Conservation (phyloP, 2,888 invertebrate genomes). For the Trypoxylon attenuatum region DNA sequence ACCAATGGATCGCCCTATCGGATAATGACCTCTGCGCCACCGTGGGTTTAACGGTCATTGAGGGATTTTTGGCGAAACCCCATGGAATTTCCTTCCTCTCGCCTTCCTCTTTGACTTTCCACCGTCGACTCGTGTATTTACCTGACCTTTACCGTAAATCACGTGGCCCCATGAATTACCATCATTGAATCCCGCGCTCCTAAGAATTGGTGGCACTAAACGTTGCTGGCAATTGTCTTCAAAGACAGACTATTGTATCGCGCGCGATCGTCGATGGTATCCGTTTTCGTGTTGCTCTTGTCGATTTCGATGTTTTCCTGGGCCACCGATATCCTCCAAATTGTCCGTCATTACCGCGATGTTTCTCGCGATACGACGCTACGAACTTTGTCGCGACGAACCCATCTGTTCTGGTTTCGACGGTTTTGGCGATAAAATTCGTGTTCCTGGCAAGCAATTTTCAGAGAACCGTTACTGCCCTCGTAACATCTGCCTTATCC, state of each 20-base stretch:
- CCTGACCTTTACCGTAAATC: too few relatives aligned
- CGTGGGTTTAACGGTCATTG: not conserved
- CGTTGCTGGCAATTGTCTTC: too few relatives aligned
- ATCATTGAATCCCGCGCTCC: too few relatives aligned
- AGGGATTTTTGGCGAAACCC: slow-evolving; percentile 21
- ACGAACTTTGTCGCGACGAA: slow-evolving; percentile 7
- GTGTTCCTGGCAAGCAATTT: not conserved
- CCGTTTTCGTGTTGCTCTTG: too few relatives aligned
- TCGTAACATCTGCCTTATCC: too few relatives aligned
- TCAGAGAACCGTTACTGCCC: too few relatives aligned
- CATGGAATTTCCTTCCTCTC: slow-evolving; percentile 13
- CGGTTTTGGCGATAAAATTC: slow-evolving; percentile 5
- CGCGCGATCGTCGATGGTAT: too few relatives aligned
- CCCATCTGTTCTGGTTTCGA: slow-evolving; percentile 16
- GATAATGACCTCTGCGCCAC: slow-evolving; percentile 52
- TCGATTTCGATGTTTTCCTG: too few relatives aligned
- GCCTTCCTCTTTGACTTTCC: slow-evolving; percentile 2
- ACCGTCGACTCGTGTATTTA: not conserved
- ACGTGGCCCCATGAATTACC: too few relatives aligned
- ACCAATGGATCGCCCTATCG: slow-evolving; percentile 42
- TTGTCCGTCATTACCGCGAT: slow-evolving; percentile 30
- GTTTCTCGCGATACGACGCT: slow-evolving; percentile 17
- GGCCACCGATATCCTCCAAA: too few relatives aligned
- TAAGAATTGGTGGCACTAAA: too few relatives aligned
- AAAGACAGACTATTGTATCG: too few relatives aligned